Conservation (phyloP, 2,888 invertebrate species). For the Harpagoxenus sublaevis region DNA sequence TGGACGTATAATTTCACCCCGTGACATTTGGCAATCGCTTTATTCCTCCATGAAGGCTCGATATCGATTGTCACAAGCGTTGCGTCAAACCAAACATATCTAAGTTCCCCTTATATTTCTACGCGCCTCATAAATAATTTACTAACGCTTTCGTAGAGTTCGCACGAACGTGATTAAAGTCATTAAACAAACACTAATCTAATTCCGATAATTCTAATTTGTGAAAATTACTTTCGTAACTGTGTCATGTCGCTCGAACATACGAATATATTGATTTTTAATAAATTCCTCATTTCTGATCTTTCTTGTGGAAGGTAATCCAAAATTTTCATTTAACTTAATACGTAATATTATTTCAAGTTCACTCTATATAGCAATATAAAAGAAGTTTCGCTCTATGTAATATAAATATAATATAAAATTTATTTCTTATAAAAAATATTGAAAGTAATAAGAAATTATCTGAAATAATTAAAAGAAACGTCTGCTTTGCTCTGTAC, state of each 20-base stretch:
- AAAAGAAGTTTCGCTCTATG: too few species aligned
- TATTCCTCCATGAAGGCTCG: neutral
- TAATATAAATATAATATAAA: neutral
- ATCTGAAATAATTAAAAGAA: neutral
- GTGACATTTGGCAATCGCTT: slow-evolving; percentile 48
- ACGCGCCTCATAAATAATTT: slow-evolving; percentile 33
- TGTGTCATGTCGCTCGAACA: neutral
- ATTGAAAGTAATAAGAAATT: neutral
- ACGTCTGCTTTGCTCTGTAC: neutral
- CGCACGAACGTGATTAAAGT: neutral
- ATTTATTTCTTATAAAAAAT: neutral
- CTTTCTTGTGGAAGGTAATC: neutral
- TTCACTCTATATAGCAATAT: neutral
- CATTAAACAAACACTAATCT: neutral
- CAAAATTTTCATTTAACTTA: neutral
- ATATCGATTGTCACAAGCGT: slow-evolving; percentile 48
- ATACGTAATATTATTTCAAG: neutral
- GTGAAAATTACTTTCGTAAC: neutral
- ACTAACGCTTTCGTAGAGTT: slow-evolving; percentile 12
- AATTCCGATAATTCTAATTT: neutral
- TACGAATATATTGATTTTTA: neutral
- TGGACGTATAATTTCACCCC: slow-evolving; percentile 34
- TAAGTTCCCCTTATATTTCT: slow-evolving; percentile 22
- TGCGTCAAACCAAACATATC: slow-evolving; percentile 9
- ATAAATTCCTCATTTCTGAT: neutral